Evolutionary conservation across 2,797 vertebrate genomes (phyloP), one percentile per base, ranked within the genome.

Genomic region (Propithecus deckenii): DNA sequence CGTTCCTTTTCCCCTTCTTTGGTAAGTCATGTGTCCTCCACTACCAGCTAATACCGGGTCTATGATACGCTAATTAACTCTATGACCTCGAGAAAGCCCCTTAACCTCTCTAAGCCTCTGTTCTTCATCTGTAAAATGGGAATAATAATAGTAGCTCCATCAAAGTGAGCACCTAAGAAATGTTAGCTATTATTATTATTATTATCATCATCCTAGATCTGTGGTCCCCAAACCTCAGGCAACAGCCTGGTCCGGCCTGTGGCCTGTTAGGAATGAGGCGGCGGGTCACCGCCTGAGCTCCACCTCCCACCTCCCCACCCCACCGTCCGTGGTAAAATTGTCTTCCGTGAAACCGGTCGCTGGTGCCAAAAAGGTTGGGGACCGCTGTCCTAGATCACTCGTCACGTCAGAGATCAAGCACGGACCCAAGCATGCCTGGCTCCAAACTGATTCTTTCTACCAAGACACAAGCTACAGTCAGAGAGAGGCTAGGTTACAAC

Each of bases 101-200:
- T 35, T 48, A 25, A 7, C 52, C n/a, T 61, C 35, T n/a, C 32
- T 18, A 23, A 74, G 35, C 55, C 65, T 92, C 65, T 4, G 65
- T 83, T 95, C 38, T 61, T 74, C 52, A 20, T 76, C 79, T 96
- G 65, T 89, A 67, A 86, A 92, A 50, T 59, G 57, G 50, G 38
- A 35, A 38, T 43, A 50, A 57, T 76, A 52, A 15, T 5, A 48
- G 48, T 22, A 30, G 13, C 15, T 22, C 1, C 14, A 10, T 57
- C 83, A 65, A 52, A 86, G 4, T 4, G 69, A 91, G 63, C n/a
- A 30, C 23, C 81, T 48, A 4, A 2, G 28, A 17, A 15, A 17
- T 4, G 13, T 46, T 30, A 41, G 55, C 78, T 86, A 8, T 41
- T 38, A 11, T 78, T 14, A 22, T 43, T 59, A 65, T n/a, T n/a